These are phyloP conservation scores for Halesus radiatus DNA, from an alignment of 1,140 invertebrate genomes.

Conservation along the genomic window DNA sequence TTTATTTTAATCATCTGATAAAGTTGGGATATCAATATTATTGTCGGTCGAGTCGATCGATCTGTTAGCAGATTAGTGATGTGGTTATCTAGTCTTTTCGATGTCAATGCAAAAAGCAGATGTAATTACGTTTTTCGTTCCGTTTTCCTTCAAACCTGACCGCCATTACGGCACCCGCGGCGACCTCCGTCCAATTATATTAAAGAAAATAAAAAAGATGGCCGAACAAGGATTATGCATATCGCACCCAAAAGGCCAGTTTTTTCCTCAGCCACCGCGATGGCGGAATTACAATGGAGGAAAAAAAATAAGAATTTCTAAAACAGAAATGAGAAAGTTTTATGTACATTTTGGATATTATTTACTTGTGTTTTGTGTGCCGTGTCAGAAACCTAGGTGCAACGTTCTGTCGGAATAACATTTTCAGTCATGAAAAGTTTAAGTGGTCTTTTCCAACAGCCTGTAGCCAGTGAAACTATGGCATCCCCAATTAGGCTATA, in stretches of 20 bases:
- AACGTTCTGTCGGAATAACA: not conserved
- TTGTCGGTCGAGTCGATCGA: no score
- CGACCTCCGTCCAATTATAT: slow-evolving; percentile 45
- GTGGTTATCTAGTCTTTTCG: no score
- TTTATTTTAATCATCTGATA: no score
- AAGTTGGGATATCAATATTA: no score
- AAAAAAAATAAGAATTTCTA: slow-evolving; percentile 3
- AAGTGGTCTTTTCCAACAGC: no score
- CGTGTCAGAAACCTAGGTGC: not conserved
- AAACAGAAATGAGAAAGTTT: not conserved
- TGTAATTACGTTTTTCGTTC: slow-evolving; percentile 29
- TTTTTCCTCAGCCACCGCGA: slow-evolving; percentile 3
- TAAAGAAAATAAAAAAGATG: slow-evolving; percentile 36
- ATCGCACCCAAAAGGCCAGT: slow-evolving; percentile 38
- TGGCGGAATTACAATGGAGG: not conserved
- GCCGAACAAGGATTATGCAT: slow-evolving; percentile 37
- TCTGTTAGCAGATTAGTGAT: no score
- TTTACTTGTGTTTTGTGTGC: slow-evolving; percentile 1
- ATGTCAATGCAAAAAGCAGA: slow-evolving; percentile 1
- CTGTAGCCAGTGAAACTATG: no score
- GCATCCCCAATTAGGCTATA: no score
- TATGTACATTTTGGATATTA: slow-evolving; percentile 7
- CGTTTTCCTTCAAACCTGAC: slow-evolving; percentile 32
- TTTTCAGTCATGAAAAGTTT: not conserved
- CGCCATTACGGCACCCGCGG: slow-evolving; percentile 32